Evolutionary conservation across 2,113 vertebrate species (phyloP).

Genomic region (Urocitellus parryii): DNA sequence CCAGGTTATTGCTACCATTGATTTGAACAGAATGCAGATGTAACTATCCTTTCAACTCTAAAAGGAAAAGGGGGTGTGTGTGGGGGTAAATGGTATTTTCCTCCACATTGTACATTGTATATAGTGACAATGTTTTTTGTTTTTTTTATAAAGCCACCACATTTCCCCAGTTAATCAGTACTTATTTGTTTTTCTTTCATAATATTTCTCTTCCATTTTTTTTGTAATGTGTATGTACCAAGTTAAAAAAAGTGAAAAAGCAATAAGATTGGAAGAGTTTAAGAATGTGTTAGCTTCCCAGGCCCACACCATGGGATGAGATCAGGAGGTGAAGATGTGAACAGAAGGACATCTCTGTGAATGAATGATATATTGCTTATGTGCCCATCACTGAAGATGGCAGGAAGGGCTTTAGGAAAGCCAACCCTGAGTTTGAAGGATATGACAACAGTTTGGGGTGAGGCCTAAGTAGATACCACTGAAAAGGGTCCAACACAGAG

Average conservation of each 20-base stretch:
- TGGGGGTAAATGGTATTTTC: not conserved
- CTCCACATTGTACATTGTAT: not conserved
- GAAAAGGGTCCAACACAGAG: not conserved
- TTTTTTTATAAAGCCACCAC: not conserved
- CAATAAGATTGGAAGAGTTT: not conserved
- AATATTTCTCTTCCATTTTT: not conserved
- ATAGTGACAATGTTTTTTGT: not conserved
- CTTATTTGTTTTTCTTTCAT: constrained; percentile 11
- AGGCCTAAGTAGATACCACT: not conserved
- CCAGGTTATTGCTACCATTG: not conserved
- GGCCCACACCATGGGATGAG: not conserved
- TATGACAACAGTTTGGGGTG: not conserved
- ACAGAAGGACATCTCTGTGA: not conserved
- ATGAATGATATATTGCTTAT: not conserved
- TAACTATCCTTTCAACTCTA: not conserved
- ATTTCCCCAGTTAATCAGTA: not conserved
- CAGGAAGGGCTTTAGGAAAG: not conserved
- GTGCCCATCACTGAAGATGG: not conserved
- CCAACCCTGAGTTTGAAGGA: not conserved
- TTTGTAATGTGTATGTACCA: not conserved
- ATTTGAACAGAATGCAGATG: constrained; percentile 4
- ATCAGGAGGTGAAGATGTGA: not conserved
- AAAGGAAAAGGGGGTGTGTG: not conserved
- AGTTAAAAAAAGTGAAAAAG: not conserved
- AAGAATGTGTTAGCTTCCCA: not conserved